Conservation (phyloP, 2,797 vertebrate genomes). For the Neosalanx taihuensis region DNA sequence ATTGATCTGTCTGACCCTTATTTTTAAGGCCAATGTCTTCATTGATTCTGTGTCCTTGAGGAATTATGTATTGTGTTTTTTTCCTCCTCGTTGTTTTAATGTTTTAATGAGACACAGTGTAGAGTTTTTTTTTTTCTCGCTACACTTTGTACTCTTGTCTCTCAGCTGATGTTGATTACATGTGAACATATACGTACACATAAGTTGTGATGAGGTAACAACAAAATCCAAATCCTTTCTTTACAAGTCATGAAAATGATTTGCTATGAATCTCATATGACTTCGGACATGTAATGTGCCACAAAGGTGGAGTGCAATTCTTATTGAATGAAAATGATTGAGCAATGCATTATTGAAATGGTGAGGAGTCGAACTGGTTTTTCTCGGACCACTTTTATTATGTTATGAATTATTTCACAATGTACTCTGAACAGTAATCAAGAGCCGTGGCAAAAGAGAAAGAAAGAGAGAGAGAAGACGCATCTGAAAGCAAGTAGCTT, state of each 20-base stretch:
- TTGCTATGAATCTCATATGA: neutral
- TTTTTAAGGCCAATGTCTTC: conserved; percentile 1
- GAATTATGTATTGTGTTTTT: neutral
- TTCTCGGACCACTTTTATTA: conserved; percentile 37
- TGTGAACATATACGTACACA: neutral
- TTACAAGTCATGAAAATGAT: neutral
- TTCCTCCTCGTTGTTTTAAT: neutral
- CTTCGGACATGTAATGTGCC: neutral
- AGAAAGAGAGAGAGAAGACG: conserved; percentile 12
- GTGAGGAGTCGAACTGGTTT: conserved; percentile 8
- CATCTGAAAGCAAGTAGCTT: conserved; percentile 21
- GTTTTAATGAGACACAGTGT: neutral
- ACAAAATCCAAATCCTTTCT: neutral
- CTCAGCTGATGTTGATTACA: too few species aligned
- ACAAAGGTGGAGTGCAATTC: neutral
- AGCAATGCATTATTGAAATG: conserved; percentile 35
- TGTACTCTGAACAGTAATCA: conserved; percentile 31
- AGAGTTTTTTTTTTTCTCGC: neutral
- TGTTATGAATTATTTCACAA: conserved; percentile 43
- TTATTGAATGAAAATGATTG: conserved; percentile 17
- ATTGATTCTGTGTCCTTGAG: neutral
- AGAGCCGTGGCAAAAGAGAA: conserved; percentile 10
- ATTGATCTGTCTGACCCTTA: conserved; percentile 18
- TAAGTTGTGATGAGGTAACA: neutral
- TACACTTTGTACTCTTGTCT: neutral